These are phyloP conservation scores for Priocnemis perturbator DNA, from an alignment of 2,888 invertebrate genomes.

Conservation along the genomic window DNA sequence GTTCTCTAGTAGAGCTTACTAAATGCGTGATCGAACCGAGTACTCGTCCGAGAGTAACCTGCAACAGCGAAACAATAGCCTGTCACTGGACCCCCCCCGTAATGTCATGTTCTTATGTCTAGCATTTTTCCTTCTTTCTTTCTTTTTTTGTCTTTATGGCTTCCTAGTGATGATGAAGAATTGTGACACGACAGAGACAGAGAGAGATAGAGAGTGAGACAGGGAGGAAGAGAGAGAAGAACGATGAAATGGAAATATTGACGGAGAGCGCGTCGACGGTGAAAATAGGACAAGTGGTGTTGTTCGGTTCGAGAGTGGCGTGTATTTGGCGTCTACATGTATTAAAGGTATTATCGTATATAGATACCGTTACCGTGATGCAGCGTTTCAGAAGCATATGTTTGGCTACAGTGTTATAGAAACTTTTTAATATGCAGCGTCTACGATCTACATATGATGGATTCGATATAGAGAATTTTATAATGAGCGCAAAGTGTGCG, in stretches of 20 bases:
- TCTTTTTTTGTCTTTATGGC: not conserved
- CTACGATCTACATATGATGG: too few relatives aligned
- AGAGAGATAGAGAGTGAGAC: too few relatives aligned
- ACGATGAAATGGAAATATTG: not conserved
- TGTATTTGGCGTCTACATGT: not conserved
- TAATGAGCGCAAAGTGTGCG: too few relatives aligned
- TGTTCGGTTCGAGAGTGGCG: too few relatives aligned
- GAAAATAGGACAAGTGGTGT: too few relatives aligned
- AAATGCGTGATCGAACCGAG: constrained; percentile 75
- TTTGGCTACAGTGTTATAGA: too few relatives aligned
- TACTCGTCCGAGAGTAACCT: constrained; percentile 75
- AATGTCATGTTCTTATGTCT: constrained; percentile 57
- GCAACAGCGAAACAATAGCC: constrained; percentile 74
- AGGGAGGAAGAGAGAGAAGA: not conserved
- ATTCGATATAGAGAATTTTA: too few relatives aligned
- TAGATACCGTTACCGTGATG: too few relatives aligned
- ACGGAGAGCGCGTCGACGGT: too few relatives aligned
- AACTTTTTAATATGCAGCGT: too few relatives aligned
- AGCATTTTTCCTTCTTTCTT: constrained; percentile 31
- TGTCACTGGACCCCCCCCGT: constrained; percentile 70
- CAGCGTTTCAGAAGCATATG: too few relatives aligned
- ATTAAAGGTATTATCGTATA: not conserved
- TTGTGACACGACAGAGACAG: not conserved
- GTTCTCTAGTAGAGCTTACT: constrained; percentile 73
- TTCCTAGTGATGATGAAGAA: constrained; percentile 6